Evolutionary conservation across 2,113 vertebrate genomes (phyloP).

Genomic region (Mastomys natalensis): DNA sequence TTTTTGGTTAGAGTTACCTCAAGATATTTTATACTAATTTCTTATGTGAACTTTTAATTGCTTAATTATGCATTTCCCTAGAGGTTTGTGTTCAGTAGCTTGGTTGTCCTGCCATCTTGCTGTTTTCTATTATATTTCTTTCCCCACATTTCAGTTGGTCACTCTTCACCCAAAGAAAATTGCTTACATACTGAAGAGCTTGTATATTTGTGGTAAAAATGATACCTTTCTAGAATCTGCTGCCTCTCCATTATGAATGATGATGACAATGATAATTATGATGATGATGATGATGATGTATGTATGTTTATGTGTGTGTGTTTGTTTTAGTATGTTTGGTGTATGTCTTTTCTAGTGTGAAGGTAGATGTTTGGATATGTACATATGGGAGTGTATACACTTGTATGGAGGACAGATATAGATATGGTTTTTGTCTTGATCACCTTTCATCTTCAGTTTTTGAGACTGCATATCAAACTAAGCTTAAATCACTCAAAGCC

Average conservation of each 20-base stretch:
- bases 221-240: neutral
- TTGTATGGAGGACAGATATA: neutral
- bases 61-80: neutral
- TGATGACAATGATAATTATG: no score
- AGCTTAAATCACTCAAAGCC: neutral
- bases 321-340: no score
- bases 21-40: neutral
- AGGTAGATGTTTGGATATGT: neutral
- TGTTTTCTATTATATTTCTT: neutral
- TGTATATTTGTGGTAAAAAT: neutral
- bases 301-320: no score
- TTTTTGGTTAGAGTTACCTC: no score
- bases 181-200: constrained; percentile 3
- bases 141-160: neutral
- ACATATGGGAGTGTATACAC: no score
- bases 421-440: neutral
- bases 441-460: neutral
- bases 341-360: neutral
- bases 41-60: constrained; percentile 10
- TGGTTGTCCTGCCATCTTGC: neutral
- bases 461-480: neutral
- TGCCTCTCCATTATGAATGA: neutral
- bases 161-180: neutral
- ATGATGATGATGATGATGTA: no score
- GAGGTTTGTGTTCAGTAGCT: neutral